Conservation (phyloP, 2,888 invertebrate genomes). For the Tetranychus piercei region DNA sequence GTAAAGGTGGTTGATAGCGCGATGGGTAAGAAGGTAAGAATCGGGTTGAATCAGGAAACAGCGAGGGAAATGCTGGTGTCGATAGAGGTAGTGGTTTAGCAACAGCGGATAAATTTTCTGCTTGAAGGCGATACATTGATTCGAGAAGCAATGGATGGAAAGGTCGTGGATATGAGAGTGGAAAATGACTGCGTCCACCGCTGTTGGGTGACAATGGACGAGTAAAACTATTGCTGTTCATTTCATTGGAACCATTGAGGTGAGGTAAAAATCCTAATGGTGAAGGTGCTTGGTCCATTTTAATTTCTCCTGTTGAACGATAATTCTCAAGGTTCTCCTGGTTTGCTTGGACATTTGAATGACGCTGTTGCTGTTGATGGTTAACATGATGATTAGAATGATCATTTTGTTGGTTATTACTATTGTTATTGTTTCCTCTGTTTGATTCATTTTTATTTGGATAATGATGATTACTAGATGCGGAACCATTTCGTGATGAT, state of each 20-base stretch:
- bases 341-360: conserved; percentile 11
- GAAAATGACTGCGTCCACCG: conserved; percentile 29
- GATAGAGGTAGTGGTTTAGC: background rate
- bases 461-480: background rate
- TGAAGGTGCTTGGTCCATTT: background rate
- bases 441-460: no score
- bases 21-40: conserved; percentile 37
- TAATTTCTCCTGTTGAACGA: background rate
- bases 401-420: conserved; percentile 12
- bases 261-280: conserved; percentile 1
- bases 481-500: background rate
- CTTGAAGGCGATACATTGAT: conserved; percentile 28
- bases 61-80: conserved; percentile 12
- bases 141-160: conserved; percentile 47
- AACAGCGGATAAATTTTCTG: conserved; percentile 25
- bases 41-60: conserved; percentile 34
- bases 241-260: background rate
- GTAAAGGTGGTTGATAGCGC: conserved; percentile 29
- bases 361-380: conserved; percentile 13
- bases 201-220: conserved; percentile 25
- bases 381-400: conserved; percentile 13
- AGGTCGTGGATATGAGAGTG: conserved; percentile 53
- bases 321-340: conserved; percentile 7
- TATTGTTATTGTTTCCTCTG: background rate
- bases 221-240: conserved; percentile 2